These are phyloP conservation scores for Orestias chungarensis DNA, from an alignment of 2,797 vertebrate genomes.

Conservation along the genomic window DNA sequence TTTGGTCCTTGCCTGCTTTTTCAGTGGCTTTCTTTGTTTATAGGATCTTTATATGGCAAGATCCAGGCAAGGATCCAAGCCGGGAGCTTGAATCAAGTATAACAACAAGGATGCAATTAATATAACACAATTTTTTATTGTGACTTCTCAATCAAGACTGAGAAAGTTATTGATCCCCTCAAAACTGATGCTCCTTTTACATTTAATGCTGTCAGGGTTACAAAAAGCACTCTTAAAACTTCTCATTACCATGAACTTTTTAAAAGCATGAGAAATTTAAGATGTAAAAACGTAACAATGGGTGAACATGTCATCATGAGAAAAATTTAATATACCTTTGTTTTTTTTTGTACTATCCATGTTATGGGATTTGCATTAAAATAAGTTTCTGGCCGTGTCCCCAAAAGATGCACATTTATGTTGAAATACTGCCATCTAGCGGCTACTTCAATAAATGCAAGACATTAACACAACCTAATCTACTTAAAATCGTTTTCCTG, in stretches of 20 bases:
- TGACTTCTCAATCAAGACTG: background rate
- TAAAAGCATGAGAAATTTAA: background rate
- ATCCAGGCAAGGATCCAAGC: background rate
- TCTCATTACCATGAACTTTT: background rate
- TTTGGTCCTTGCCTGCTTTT: constrained; percentile 7
- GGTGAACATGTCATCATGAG: too few relatives aligned
- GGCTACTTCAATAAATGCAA: constrained; percentile 19
- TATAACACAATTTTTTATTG: background rate
- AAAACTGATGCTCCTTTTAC: background rate
- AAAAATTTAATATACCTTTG: too few relatives aligned
- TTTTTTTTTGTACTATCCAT: too few relatives aligned
- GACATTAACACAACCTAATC: background rate
- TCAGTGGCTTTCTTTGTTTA: constrained; percentile 7
- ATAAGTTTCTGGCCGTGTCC: too few relatives aligned
- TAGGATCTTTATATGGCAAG: constrained; percentile 4
- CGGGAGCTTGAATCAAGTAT: background rate
- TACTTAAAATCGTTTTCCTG: background rate
- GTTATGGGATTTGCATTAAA: too few relatives aligned
- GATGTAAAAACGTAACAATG: background rate
- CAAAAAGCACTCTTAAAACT: background rate
- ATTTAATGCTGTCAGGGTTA: background rate
- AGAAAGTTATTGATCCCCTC: background rate
- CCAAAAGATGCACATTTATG: constrained; percentile 9
- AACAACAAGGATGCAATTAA: background rate
- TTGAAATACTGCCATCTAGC: constrained; percentile 49